These are phyloP conservation scores for Torymus texanus DNA, from an alignment of 2,888 invertebrate species.

Conservation along the genomic window DNA sequence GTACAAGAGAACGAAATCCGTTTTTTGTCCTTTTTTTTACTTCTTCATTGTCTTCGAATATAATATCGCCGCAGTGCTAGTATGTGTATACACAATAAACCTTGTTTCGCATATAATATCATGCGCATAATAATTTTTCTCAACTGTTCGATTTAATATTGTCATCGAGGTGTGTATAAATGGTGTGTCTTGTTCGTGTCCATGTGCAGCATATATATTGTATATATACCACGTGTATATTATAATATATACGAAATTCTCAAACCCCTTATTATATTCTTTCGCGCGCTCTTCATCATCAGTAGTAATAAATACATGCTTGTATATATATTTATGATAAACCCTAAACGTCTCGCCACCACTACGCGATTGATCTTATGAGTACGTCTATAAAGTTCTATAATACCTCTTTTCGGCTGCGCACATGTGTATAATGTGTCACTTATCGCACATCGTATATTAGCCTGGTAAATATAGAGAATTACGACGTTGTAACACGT, in stretches of 20 bases:
- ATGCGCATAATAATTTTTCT: background rate
- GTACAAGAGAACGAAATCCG: conserved; percentile 12
- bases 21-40: conserved; percentile 4
- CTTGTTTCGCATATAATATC: background rate
- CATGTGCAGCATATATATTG: conserved; percentile 17
- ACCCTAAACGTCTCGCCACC: conserved; percentile 4
- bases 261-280: conserved; percentile 55
- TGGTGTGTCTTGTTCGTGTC: conserved; percentile 3
- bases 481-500: conserved; percentile 25
- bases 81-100: background rate
- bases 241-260: conserved; percentile 63
- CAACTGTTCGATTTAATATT: conserved; percentile 61
- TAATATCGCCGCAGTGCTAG: too few relatives aligned
- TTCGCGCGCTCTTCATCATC: background rate
- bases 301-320: conserved; percentile 30
- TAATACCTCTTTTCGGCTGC: too few relatives aligned
- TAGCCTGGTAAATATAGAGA: conserved; percentile 8
- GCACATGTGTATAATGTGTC: background rate
- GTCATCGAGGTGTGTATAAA: conserved; percentile 63
- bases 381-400: conserved; percentile 41
- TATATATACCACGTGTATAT: conserved; percentile 57
- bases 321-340: conserved; percentile 4
- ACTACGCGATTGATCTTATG: conserved; percentile 40
- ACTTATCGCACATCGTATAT: background rate
- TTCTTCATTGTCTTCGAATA: conserved; percentile 5